These are phyloP conservation scores for Agelastica alni DNA, from an alignment of 2,888 invertebrate genomes.

Conservation along the genomic window DNA sequence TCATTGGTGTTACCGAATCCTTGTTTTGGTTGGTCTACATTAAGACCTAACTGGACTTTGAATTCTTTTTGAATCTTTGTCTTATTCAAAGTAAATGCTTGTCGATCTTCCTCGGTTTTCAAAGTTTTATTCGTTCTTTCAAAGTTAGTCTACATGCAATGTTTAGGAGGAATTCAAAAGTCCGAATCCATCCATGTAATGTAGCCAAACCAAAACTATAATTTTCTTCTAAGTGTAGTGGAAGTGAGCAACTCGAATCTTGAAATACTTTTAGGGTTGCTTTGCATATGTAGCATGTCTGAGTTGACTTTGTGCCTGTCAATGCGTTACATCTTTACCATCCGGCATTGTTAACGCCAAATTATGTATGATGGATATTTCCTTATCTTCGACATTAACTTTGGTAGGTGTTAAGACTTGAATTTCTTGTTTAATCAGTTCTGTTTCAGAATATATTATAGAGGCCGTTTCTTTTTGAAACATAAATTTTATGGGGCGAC, in stretches of 20 bases:
- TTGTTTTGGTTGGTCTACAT: constrained; percentile 5
- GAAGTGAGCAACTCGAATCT: not conserved
- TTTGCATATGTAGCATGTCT: not conserved
- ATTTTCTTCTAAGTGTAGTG: not conserved
- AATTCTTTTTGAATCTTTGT: not conserved
- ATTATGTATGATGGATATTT: not conserved
- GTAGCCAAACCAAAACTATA: constrained; percentile 5
- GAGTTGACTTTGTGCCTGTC: not conserved
- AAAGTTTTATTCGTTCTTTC: not conserved
- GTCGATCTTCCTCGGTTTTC: not conserved
- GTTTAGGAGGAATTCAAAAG: constrained; percentile 9
- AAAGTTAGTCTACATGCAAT: not conserved
- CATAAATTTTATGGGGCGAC: constrained; percentile 6
- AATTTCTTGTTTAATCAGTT: not conserved
- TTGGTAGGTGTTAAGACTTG: not conserved
- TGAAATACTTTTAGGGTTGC: not conserved
- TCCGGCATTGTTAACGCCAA: constrained; percentile 1
- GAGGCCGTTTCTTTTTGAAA: constrained; percentile 2
- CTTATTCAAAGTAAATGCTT: not conserved
- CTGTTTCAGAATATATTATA: not conserved
- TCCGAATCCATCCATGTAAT: constrained; percentile 10
- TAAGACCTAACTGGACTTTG: not conserved
- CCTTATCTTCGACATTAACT: not conserved
- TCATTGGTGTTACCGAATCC: constrained; percentile 1
- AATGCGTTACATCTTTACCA: not conserved